Base-by-base conservation (phyloP, 2,888 invertebrate species). In the Metellina segmentata region DNA sequence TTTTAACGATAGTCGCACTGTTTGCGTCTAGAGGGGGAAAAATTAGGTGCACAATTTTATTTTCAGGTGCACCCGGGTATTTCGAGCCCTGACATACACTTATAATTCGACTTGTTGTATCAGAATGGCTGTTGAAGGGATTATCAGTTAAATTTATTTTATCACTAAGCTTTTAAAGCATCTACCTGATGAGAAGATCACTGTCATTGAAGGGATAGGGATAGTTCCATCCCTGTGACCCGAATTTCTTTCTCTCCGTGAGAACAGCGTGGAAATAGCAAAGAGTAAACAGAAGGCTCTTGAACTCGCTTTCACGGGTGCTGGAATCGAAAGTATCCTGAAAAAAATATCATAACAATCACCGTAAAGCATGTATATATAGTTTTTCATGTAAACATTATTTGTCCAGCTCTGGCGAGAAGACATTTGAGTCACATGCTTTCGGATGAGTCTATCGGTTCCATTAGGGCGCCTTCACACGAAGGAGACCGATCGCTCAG, bases 191-290 rank as follows among this genome's bases (percentile, higher is more conserved):
- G 53, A 95, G 94, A 83, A 95, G 94, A 93, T 95, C 95, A 69
- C 97, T 98, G 91, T 98, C 98, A 95, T 98, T 99, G 94, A 98
- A 99, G 0, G 99, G 99, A 95, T 99, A 99, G 87, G 98, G 97
- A 95, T 98, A 97, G 94, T 98, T 98, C 98, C 98, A 98, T 6
- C 98, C 98, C 95, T 98, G 99, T 0, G 99, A 98, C 0, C 99
- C 99, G 94, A 99, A 99, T 95, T 99, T 99, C 72, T 98, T 96
- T 92, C 98, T 96, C 95, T 99, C 98, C 0, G 98, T 98, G 0
- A 99, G 98, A 0, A 98, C 98, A 0, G 99, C 99, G 95, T 99
- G 99, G 95, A 99, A 99, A 94, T 99, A 99, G 94, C 98, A 98
- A 0, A 99, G 96, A 0, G 98, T 97, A 95, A 98, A 99, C 69